phyloP scores from a whole-genome alignment of 2,113 vertebrate species.

The Dissostichus mawsoni region DNA sequence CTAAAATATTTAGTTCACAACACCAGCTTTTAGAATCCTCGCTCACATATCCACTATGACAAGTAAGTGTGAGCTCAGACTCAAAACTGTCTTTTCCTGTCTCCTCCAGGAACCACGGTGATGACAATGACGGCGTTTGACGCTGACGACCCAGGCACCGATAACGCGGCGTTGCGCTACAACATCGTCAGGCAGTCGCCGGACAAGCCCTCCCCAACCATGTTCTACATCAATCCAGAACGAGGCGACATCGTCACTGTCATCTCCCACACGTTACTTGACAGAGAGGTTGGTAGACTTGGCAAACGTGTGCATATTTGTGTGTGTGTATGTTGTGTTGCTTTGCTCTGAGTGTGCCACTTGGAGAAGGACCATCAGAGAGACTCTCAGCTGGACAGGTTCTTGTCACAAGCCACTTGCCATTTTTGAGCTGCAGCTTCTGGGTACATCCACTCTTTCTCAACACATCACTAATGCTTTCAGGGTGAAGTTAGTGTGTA shows the following conservation, averaged over 20 bases:
- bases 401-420: conserved; percentile 2
- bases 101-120: conserved; percentile 90
- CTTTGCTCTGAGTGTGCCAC: too few relatives aligned
- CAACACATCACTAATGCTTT: not conserved
- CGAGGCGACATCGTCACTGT: conserved; percentile 96
- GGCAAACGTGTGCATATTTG: not conserved
- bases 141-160: conserved; percentile 91
- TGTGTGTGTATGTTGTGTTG: conserved; percentile 24
- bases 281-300: conserved; percentile 90
- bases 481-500: not conserved
- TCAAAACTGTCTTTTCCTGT: not conserved
- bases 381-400: not conserved
- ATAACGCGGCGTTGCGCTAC: conserved; percentile 94
- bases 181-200: conserved; percentile 94
- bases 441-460: not conserved
- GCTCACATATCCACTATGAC: not conserved
- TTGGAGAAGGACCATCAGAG: too few relatives aligned
- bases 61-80: not conserved
- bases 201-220: conserved; percentile 94
- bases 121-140: conserved; percentile 96
- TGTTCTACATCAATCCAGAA: conserved; percentile 98
- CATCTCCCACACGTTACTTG: conserved; percentile 90
- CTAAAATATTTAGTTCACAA: not conserved
- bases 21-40: too few relatives aligned
- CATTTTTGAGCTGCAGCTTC: conserved; percentile 2